phyloP scores from a whole-genome alignment of 2,797 vertebrate genomes.

The Cirrhinus molitorella region DNA sequence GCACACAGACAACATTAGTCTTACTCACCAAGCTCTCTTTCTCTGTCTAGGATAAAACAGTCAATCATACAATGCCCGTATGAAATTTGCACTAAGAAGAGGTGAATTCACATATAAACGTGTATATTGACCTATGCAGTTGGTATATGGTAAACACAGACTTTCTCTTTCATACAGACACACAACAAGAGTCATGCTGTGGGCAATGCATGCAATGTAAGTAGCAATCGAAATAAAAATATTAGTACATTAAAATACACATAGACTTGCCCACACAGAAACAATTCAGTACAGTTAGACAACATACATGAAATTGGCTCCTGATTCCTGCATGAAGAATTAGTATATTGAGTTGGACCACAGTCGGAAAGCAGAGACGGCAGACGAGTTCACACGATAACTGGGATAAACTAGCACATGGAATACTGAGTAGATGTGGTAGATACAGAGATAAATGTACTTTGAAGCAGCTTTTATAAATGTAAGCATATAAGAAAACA shows the following conservation, averaged over 20 bases:
- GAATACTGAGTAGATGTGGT: conserved; percentile 21
- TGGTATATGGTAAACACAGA: conserved; percentile 39
- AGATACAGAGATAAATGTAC: conserved; percentile 41
- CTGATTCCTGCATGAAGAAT: conserved; percentile 58
- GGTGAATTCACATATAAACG: conserved; percentile 57
- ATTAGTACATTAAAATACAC: conserved; percentile 37
- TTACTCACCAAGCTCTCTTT: conserved; percentile 45
- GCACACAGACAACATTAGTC: conserved; percentile 62
- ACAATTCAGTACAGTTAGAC: conserved; percentile 52
- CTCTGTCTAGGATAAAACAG: conserved; percentile 40
- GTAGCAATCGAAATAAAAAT: conserved; percentile 48
- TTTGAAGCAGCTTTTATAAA: conserved; percentile 52
- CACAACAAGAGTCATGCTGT: conserved; percentile 59
- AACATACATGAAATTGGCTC: conserved; percentile 58
- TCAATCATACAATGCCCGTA: conserved; percentile 50
- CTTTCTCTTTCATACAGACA: conserved; percentile 23
- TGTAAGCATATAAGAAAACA: conserved; percentile 51
- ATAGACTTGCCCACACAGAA: conserved; percentile 41
- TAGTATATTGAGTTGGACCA: conserved; percentile 56
- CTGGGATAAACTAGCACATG: conserved; percentile 22
- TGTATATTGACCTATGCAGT: conserved; percentile 51
- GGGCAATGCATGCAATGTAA: conserved; percentile 60
- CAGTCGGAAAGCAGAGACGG: conserved; percentile 50
- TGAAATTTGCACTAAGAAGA: conserved; percentile 40
- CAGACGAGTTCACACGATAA: conserved; percentile 45